Conservation (phyloP, 35 echinoderm and acorn worm genomes). For the Lytechinus variegatus region DNA sequence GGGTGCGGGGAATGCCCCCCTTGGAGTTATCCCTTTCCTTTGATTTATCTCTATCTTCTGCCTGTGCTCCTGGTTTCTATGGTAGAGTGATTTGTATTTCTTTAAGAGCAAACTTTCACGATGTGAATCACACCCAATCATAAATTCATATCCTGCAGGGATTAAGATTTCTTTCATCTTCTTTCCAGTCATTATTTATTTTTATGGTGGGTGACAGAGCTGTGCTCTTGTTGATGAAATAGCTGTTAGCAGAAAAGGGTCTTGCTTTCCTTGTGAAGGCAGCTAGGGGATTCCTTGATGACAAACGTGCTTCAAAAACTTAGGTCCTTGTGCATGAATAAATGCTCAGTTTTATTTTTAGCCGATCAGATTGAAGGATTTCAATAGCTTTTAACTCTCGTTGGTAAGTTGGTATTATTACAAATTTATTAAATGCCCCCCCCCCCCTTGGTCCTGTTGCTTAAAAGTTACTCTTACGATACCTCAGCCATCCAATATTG, state of each 20-base stretch:
- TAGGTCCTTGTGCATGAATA: no score
- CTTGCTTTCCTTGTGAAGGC: not conserved
- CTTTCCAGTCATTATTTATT: conserved; percentile 3
- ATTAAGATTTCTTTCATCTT: not conserved
- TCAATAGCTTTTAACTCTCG: no score
- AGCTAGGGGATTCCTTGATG: not conserved
- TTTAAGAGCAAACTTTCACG: not conserved
- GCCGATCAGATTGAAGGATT: no score
- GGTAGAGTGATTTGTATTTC: not conserved
- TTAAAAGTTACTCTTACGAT: no score
- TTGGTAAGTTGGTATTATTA: no score
- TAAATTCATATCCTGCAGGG: conserved; percentile 10
- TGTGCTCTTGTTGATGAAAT: not conserved
- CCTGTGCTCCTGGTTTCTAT: not conserved
- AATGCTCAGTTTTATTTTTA: no score
- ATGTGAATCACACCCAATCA: not conserved
- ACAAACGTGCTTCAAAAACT: no score
- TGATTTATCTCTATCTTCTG: not conserved
- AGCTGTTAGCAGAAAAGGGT: not conserved
- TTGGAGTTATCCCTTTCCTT: not conserved
- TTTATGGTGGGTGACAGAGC: not conserved
- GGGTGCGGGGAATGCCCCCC: not conserved
- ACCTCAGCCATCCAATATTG: no score
- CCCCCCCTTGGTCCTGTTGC: no score
- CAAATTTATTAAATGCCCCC: no score